Conservation (phyloP, 2,113 vertebrate species). For the Scalopus aquaticus region DNA sequence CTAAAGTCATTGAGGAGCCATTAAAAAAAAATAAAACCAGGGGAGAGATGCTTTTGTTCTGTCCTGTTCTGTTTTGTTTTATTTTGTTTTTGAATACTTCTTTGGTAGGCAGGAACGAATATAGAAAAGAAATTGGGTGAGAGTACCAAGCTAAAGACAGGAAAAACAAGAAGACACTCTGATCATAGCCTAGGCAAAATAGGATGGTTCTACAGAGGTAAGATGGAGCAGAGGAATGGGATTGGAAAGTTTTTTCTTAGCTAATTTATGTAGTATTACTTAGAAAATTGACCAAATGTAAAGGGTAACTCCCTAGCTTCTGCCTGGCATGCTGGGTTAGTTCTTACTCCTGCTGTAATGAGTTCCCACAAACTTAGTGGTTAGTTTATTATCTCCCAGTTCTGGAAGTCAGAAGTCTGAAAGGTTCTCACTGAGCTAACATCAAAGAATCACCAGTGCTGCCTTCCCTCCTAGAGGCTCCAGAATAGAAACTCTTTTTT, state of each 20-base stretch:
- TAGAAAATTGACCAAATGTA: background rate
- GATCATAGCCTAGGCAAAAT: background rate
- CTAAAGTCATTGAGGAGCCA: background rate
- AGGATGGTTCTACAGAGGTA: background rate
- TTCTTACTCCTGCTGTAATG: background rate
- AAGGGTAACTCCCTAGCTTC: background rate
- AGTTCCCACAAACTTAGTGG: background rate
- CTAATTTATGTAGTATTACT: background rate
- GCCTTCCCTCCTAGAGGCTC: background rate
- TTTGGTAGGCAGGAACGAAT: background rate
- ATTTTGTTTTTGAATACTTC: background rate
- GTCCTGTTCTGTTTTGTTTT: too few relatives aligned
- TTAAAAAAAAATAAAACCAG: background rate
- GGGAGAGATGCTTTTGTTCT: background rate
- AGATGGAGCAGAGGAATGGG: background rate
- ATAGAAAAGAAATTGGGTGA: background rate
- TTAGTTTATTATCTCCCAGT: background rate
- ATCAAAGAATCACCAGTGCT: background rate
- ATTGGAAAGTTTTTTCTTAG: background rate
- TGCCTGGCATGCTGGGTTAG: background rate
- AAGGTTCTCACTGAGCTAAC: background rate
- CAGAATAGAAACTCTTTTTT: background rate
- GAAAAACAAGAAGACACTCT: background rate
- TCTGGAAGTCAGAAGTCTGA: conserved; percentile 4
- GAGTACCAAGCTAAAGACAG: background rate